Evolutionary conservation across 2,888 invertebrate species (phyloP), one percentile per base, ranked within the genome.

Genomic region (Drosophila anomelani): DNA sequence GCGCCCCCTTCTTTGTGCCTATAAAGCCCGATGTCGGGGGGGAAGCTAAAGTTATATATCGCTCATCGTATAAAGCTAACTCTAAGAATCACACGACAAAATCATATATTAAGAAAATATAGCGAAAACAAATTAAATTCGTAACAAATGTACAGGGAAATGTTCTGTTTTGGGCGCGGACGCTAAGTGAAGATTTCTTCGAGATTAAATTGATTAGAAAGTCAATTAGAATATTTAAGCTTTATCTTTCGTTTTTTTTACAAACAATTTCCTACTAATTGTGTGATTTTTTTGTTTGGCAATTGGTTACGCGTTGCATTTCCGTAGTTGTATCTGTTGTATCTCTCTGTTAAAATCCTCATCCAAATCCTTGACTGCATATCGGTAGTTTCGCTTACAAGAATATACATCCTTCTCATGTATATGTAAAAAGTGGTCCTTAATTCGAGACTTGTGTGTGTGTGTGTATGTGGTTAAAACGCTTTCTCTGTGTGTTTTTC

Each of bases 341-440:
- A 55, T 53, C 57, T 53, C 57, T 72, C 43, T 70, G 41, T 75
- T 83, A 84, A 85, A 88, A 86, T 84, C 78, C 81, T 79, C 77
- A 76, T 84, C 89, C 85, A 85, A 85, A 88, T 85, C 80, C 81
- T 75, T 86, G 77, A 81, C 81, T 81, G 80, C 81, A 78, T 53
- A 23, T 86, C 81, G 78, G 76, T 84, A 77, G 75, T 80, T 78
- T 77, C 75, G 76, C 74, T 79, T 78, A 72, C 80, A 84, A 75
- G 64, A 81, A 81, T 75, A 72, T 79, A 79, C 86, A 82, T 60
- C 64, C 67, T 59, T 70, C 66, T 36, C 61, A 76, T 78, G 61
- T 69, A 58, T 77, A 76, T 77, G 76, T 88, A 79, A 84, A 84
- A 88, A 88, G 84, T 85, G 85, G 89, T 85, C 85, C 85, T 88